phyloP scores from a whole-genome alignment of 1,140 invertebrate genomes.

The Gonioctena quinquepunctata region DNA sequence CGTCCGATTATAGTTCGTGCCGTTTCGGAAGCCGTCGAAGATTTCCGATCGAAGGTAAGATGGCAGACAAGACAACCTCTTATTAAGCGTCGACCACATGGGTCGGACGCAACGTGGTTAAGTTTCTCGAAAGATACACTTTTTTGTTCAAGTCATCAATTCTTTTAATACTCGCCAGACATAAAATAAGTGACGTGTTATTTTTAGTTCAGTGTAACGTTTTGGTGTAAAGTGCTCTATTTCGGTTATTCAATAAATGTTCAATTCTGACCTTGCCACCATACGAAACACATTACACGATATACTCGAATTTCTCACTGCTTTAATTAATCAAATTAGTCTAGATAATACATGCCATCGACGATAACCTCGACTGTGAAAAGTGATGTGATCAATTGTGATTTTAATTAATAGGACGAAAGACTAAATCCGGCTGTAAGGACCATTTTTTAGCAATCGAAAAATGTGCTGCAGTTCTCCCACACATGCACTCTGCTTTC shows the following conservation, averaged over 20 bases:
- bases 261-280: constrained; percentile 36
- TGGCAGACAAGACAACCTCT: constrained; percentile 44
- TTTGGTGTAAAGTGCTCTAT: too few species aligned
- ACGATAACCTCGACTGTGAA: not conserved
- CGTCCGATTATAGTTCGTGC: not conserved
- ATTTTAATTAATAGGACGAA: constrained; percentile 15
- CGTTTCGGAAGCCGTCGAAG: constrained; percentile 10
- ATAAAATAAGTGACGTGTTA: too few species aligned
- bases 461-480: constrained; percentile 23
- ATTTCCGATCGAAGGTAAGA: constrained; percentile 39
- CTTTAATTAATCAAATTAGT: not conserved
- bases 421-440: too few species aligned
- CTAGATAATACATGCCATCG: not conserved
- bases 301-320: constrained; percentile 9
- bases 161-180: too few species aligned
- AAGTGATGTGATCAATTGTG: constrained; percentile 27
- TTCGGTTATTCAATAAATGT: not conserved
- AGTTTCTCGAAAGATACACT: not conserved
- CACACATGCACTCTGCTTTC: constrained; percentile 26
- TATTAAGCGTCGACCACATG: constrained; percentile 54
- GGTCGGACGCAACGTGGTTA: constrained; percentile 53
- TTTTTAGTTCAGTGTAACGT: too few species aligned
- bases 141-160: not conserved
- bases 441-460: constrained; percentile 6
- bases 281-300: constrained; percentile 23